phyloP scores from a whole-genome alignment of 64 coral and sea anemone genomes.

The Actinia tenebrosa region DNA sequence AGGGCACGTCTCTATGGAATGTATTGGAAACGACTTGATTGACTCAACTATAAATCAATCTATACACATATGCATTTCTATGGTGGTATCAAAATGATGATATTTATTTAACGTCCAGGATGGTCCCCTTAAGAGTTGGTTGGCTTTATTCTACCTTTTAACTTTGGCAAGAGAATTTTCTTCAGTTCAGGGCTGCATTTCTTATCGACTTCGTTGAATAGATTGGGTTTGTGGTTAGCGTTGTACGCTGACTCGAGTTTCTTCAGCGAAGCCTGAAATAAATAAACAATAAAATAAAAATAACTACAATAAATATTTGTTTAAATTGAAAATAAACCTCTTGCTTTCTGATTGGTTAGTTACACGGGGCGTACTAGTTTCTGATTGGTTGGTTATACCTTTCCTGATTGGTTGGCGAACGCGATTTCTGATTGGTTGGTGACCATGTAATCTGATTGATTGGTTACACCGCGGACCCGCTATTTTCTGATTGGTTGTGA shows the following conservation, averaged over 20 bases:
- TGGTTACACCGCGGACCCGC: no score
- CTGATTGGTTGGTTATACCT: no score
- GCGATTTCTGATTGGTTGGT: no score
- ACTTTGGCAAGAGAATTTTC: slow-evolving; percentile 62
- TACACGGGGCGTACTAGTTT: no score
- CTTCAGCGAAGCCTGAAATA: not conserved
- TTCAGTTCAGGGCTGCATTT: slow-evolving; percentile 71
- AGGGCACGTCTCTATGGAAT: no score
- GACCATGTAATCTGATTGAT: no score
- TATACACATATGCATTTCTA: not conserved
- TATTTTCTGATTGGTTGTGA: not conserved
- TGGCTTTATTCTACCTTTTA: slow-evolving; percentile 61
- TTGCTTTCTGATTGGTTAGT: no score
- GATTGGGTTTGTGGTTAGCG: slow-evolving; percentile 45
- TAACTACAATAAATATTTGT: no score
- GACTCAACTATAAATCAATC: not conserved
- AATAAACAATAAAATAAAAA: not conserved
- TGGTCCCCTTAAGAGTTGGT: not conserved
- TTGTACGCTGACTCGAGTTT: slow-evolving; percentile 68
- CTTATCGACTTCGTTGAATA: slow-evolving; percentile 45
- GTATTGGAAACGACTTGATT: no score
- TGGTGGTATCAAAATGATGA: not conserved
- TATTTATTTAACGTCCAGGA: not conserved
- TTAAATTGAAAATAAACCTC: no score
- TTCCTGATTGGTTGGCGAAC: no score